These are phyloP conservation scores for Spodoptera exigua DNA, from an alignment of 2,888 invertebrate species.

Conservation along the genomic window DNA sequence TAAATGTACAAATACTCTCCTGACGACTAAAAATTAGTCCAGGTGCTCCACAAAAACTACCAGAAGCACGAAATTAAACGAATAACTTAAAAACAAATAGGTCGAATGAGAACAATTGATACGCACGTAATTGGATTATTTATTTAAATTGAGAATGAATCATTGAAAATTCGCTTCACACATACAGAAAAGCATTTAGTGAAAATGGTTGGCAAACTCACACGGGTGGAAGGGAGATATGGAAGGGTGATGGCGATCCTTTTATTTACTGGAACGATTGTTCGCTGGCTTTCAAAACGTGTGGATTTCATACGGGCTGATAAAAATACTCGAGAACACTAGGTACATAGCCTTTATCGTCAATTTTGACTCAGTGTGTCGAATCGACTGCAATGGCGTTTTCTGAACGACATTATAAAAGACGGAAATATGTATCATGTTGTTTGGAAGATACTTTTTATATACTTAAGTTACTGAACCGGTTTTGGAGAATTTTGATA, in stretches of 20 bases:
- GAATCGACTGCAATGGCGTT: conserved; percentile 17
- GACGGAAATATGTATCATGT: too few species aligned
- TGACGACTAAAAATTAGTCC: too few species aligned
- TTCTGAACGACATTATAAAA: too few species aligned
- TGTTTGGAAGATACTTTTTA: too few species aligned
- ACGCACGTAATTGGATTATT: not conserved
- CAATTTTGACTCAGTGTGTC: conserved; percentile 21
- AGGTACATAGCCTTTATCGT: conserved; percentile 33
- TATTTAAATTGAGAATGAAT: conserved; percentile 3
- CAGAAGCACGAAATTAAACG: too few species aligned
- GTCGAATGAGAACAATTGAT: not conserved
- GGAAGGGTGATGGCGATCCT: conserved; percentile 57
- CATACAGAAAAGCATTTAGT: conserved; percentile 58
- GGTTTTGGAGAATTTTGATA: too few species aligned
- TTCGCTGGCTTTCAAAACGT: conserved; percentile 70
- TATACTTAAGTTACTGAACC: too few species aligned
- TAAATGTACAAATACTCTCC: too few species aligned
- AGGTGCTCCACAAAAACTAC: too few species aligned
- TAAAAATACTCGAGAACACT: conserved; percentile 67
- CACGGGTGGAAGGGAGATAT: conserved; percentile 73
- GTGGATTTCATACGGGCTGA: conserved; percentile 75
- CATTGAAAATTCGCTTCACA: conserved; percentile 4
- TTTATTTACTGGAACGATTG: conserved; percentile 77
- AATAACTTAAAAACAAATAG: not conserved
- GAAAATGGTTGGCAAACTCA: conserved; percentile 57